Evolutionary conservation across 2,797 vertebrate species (phyloP), one percentile per base, ranked within the genome.

Genomic region (Schizopygopsis pylzovi): DNA sequence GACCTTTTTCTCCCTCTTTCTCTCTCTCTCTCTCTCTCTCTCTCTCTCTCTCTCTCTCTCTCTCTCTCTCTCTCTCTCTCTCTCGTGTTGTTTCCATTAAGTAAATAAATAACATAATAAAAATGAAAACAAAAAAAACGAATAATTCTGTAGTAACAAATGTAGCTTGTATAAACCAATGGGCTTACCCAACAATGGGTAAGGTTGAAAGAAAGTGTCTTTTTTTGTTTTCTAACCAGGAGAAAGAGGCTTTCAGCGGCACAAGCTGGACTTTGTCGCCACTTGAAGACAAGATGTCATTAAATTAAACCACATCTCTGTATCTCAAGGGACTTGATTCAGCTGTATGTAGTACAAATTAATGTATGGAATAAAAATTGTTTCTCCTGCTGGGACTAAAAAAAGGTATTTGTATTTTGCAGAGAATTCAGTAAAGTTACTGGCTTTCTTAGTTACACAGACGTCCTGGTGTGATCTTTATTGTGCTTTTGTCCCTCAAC

Each of bases 191-290:
- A 92, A 92, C 88, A 92, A 95, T 95, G 95, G 95, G 95, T 95
- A 94, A 95, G 93, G 93, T 97, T 96, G 96, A 95, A 94, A 96
- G 95, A 95, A 95, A 95, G 96, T 79, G 52, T 89, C 86, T 82
- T 78, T 90, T 92, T 92, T 93, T 91, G 92, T 89, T 94, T 91
- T 91, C 91, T 94, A 94, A 96, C 75, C 84, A 83, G 85, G 86
- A 91, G 84, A 94, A 96, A 97, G 96, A 96, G 96, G 96, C 96
- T 98, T 97, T 97, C 96, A 97, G 97, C 96, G 97, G 97, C 97
- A 99, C 97, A 97, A 98, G 97, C 97, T 97, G 97, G 97, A 97
- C 97, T 99, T 99, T 98, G 97, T 98, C 96, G 97, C 97, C 97
- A 97, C 96, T 97, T 97, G 96, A 98, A 97, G 96, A 97, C 95